Conservation (phyloP, 1,140 invertebrate genomes). For the Platyscapa corneri region DNA sequence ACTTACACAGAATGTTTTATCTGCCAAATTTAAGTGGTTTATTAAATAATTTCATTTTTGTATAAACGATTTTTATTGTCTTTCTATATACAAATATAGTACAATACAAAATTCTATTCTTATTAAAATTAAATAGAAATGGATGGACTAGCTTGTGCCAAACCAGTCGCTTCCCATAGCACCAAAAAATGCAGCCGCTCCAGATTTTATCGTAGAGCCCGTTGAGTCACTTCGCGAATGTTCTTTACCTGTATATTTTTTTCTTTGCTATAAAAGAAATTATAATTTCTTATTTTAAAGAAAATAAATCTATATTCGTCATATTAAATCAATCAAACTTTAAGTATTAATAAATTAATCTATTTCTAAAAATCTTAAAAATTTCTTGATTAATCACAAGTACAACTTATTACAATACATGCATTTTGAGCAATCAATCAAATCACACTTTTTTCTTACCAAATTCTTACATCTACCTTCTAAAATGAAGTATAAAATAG, state of each 20-base stretch:
- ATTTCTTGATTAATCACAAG: background rate
- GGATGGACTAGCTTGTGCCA: conserved; percentile 65
- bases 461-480: conserved; percentile 9
- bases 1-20: too few relatives aligned
- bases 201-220: conserved; percentile 77
- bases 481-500: conserved; percentile 46
- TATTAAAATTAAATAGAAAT: conserved; percentile 29
- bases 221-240: conserved; percentile 67
- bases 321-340: background rate
- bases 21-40: background rate
- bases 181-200: conserved; percentile 85
- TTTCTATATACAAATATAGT: conserved; percentile 36
- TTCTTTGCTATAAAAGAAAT: conserved; percentile 60
- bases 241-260: conserved; percentile 63
- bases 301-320: background rate
- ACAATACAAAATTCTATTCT: conserved; percentile 31
- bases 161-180: conserved; percentile 88
- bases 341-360: background rate
- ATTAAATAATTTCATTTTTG: background rate
- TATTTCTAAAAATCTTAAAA: background rate
- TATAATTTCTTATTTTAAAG: background rate
- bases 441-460: conserved; percentile 43
- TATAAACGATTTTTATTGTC: conserved; percentile 32
- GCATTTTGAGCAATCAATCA: conserved; percentile 16
- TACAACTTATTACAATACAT: conserved; percentile 10